These are phyloP conservation scores for Tenualosa ilisha DNA, from an alignment of 2,797 vertebrate genomes.

Conservation along the genomic window DNA sequence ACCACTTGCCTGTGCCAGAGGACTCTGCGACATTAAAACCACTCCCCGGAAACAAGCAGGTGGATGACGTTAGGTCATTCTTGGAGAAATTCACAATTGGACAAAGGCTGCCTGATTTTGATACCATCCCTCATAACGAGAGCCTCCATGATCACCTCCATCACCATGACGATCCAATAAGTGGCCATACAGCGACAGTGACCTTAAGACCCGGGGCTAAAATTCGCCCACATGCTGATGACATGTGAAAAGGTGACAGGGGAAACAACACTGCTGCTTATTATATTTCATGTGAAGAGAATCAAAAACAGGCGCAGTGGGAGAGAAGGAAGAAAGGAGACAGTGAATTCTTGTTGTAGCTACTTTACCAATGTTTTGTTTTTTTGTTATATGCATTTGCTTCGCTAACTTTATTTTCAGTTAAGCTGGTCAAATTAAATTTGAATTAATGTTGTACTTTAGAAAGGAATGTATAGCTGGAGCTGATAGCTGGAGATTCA, in stretches of 20 bases:
- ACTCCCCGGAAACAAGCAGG: conserved; percentile 55
- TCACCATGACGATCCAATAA: conserved; percentile 76
- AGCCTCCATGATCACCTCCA: conserved; percentile 62
- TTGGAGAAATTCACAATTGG: conserved; percentile 64
- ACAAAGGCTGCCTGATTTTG: conserved; percentile 47
- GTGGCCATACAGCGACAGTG: conserved; percentile 68
- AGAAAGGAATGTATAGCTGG: not conserved
- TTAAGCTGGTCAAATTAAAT: not conserved
- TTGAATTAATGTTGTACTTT: not conserved
- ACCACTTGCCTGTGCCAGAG: conserved; percentile 71
- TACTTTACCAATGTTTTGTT: not conserved
- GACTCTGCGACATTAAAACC: conserved; percentile 70
- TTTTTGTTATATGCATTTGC: not conserved
- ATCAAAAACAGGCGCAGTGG: not conserved
- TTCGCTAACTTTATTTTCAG: not conserved
- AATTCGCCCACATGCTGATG: conserved; percentile 72
- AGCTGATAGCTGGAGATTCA: not conserved
- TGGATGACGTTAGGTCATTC: conserved; percentile 60
- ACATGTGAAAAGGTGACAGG: conserved; percentile 66
- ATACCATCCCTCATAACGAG: conserved; percentile 61
- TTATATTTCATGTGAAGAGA: conserved; percentile 12
- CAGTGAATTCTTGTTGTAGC: not conserved
- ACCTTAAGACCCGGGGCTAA: conserved; percentile 65
- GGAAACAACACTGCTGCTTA: conserved; percentile 27
- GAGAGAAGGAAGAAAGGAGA: not conserved